Base-by-base conservation (phyloP, 2,888 invertebrate species). In the Dasysyrphus albostriatus region DNA sequence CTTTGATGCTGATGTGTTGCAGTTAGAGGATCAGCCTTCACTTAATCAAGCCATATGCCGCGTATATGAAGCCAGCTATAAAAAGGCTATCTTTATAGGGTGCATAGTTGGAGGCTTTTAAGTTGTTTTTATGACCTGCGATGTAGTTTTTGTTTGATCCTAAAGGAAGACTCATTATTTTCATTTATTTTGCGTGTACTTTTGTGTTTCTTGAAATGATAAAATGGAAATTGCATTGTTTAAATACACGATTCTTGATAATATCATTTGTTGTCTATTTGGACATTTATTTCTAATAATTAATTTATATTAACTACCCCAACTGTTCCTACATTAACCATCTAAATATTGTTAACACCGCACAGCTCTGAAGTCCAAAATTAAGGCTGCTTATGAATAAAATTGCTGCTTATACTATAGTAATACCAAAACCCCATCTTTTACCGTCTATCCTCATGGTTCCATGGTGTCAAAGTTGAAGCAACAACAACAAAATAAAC, bases 381-480 rank as follows among this genome's bases (percentile, higher is more conserved):
- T 42, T 42, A 42, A 6, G n/a, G n/a, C 7, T 24, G 2, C 24
- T 24, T 24, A 24, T 3, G 24, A 24, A 1, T 3, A 24, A 24
- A 24, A 24, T 3, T 24, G 24, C 1, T 24, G 24, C n/a, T n/a
- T n/a, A n/a, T n/a, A n/a, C n/a, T n/a, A 3, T 1, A 24, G 3
- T 32, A 32, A 32, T 32, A 32, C 32, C 32, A 32, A 32, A 32
- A 32, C 32, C 32, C 32, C 51, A 14, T 51, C 32, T 56, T n/a
- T 56, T 5, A 34, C 32, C 8, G 4, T 34, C 5, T 34, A 34
- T 34, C 9, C 5, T 34, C 9, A 58, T 34, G n/a, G 29, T 61
- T 61, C 4, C 6, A 6, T 19, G 67, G 49, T 67, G 67, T 67
- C 67, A 67, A 67, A 67, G 67, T 67, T 67, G 19, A 67, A 63